phyloP scores from a whole-genome alignment of 2,797 vertebrate genomes.

The Numenius phaeopus region DNA sequence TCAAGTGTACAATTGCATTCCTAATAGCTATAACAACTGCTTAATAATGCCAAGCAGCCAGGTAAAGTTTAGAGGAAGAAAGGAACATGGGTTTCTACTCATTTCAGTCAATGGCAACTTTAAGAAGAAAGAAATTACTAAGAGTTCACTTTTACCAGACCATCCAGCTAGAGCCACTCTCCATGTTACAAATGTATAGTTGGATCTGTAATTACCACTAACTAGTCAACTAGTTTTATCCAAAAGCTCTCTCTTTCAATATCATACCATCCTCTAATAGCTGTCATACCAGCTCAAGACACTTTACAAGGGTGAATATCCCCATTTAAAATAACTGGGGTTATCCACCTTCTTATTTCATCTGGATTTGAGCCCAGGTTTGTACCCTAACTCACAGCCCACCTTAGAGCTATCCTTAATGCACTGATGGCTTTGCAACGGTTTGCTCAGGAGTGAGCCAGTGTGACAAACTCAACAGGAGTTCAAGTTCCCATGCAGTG shows the following conservation, averaged over 20 bases:
- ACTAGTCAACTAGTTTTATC: background rate
- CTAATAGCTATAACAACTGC: background rate
- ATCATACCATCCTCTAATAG: background rate
- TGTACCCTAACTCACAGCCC: background rate
- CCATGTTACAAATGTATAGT: accelerated
- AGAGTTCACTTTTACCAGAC: background rate
- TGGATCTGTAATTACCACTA: background rate
- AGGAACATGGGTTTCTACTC: background rate
- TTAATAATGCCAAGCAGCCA: background rate
- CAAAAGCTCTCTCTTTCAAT: background rate
- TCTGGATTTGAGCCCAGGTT: background rate
- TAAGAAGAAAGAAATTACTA: background rate
- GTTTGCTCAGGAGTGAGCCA: background rate
- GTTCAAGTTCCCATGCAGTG: background rate
- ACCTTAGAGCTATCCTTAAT: background rate
- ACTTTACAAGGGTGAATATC: background rate
- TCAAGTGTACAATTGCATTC: background rate
- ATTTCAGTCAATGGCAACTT: background rate
- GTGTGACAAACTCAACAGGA: background rate
- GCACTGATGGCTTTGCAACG: background rate
- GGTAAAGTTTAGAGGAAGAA: background rate
- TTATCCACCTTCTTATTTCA: background rate
- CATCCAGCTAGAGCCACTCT: background rate
- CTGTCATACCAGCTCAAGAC: background rate
- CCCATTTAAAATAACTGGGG: background rate